Base-by-base conservation (phyloP, 2,888 invertebrate genomes). In the Tigriopus californicus region DNA sequence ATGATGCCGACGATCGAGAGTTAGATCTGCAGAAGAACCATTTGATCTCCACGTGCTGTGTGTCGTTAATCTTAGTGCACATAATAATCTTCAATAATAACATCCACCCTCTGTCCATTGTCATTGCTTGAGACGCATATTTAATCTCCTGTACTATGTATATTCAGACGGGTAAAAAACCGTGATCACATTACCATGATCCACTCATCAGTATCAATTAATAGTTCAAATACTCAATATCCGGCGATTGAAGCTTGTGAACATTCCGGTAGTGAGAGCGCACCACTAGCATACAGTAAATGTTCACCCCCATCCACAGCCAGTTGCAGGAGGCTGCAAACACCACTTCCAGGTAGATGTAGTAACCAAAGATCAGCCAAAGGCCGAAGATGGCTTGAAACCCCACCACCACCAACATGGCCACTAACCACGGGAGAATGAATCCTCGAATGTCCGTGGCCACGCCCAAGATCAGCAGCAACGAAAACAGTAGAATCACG, bases 351-450 rank as follows among this genome's bases (percentile, higher is more conserved):
- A 59, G 41, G 73, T 89, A 89, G 67, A 89, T 89, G 67, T 90
- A 90, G 68, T 90, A 90, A 62, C 88, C 87, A 62, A 84, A 85
- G 42, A 89, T 74, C 1, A 89, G 75, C 87, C 89, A 89, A 33
- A 89, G 71, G 5, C 88, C 85, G 70, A 86, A 88, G 2, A 80
- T 68, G 6, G 85, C 71, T 70, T 88, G 86, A 69, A 87, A 87
- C 1, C 79, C 62, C 53, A 85, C 81, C 13, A 80, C 77, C 11
- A 83, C 65, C 0, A 79, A 80, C 74, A 85, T n/a, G 4, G 13
- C n/a, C 13, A 41, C 8, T 41, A 54, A 18, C 54, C 54, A 54
- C n/a, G 54, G 54, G 11, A 54, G 24, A 15, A 54, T 54, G 15
- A 54, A 40, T 13, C 54, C 54, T 5, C 54, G 33, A 41, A 54